A percentile compares a stretch with the other conserved stretches of the same genome.
phyloP scores from a whole-genome alignment of 2,888 invertebrate genomes.

The Caenorhabditis sp. region DNA sequence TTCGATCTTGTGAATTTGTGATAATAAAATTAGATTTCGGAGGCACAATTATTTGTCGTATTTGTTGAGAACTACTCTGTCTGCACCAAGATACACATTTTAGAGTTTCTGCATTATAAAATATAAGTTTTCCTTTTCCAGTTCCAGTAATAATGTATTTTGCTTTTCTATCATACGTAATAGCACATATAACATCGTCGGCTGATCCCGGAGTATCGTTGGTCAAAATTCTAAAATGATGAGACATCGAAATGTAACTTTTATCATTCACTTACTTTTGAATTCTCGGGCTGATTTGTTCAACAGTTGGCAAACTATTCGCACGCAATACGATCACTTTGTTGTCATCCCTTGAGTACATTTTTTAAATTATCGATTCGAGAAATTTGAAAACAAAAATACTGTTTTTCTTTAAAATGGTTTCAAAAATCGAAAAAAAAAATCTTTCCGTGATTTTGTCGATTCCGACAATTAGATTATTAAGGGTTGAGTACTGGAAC shows the following conservation, averaged over 20 bases:
- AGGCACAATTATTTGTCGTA: conserved; percentile 79
- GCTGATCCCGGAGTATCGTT: conserved; percentile 37
- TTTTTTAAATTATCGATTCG: no score
- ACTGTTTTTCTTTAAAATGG: no score
- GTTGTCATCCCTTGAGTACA: conserved; percentile 73
- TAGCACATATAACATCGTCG: conserved; percentile 34
- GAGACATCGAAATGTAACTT: no score
- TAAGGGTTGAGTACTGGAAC: no score
- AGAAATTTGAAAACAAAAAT: no score
- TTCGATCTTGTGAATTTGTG: conserved; percentile 94
- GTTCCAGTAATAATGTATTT: conserved; percentile 94
- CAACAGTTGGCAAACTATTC: conserved; percentile 48
- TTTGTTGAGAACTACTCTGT: conserved; percentile 92
- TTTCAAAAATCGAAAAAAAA: no score
- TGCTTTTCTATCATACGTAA: conserved; percentile 88
- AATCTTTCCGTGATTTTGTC: no score
- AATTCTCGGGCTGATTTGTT: conserved; percentile 37
- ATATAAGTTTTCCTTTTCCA: conserved; percentile 77
- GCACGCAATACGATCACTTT: conserved; percentile 56
- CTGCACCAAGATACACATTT: conserved; percentile 88
- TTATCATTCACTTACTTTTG: no score
- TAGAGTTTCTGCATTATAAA: conserved; percentile 77
- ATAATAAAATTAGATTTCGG: conserved; percentile 73
- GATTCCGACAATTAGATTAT: no score
- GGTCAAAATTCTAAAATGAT: conserved; percentile 19